Evolutionary conservation across 1,140 invertebrate genomes (phyloP), one percentile per base, ranked within the genome.

Genomic region (Drosophila ironensis): DNA sequence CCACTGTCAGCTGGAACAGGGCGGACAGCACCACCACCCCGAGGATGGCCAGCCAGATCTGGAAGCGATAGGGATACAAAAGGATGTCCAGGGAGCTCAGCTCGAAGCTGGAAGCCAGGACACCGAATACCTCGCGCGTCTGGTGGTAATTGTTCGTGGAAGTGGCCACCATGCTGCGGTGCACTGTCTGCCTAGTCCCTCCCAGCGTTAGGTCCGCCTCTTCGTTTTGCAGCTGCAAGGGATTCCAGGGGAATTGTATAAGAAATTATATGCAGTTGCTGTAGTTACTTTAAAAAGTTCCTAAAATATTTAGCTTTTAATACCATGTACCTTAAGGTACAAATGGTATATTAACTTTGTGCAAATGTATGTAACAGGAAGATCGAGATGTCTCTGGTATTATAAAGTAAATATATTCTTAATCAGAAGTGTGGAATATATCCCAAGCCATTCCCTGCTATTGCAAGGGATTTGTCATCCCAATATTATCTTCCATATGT

Each of bases 131-230:
- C 7, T 75, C 40, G 11, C 56, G 82, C 0, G 71, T 72, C 48
- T 87, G 75, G 3, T 75, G 50, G 33, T 87, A 80, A 7, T 60
- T 86, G 41, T 68, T 37, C 4, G 80, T 80, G 4, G 81, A 72
- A 4, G 71, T 80, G 24, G 67, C 61, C 46, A 61, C 0, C 19
- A 56, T 9, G 6, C 41, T 46, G 2, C 67, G 46, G 1, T 8
- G 17, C 38, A 74, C 75, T 14, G 75, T 75, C 38, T 87, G 81
- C 0, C 74, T 45, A 4, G 81, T 45, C 0, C 57, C 67, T 8
- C 80, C 80, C 38, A 87, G 14, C 6, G 67, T 75, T 0, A 86
- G 27, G 14, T 86, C 81, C 11, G 63, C 81, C 5, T 80, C 35
- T 4, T 40, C 35, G 0, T 20, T 40, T 2, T 50, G 38, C n/a